These are phyloP conservation scores for Bombus difficillimus DNA, from an alignment of 1,140 invertebrate species.

Conservation along the genomic window DNA sequence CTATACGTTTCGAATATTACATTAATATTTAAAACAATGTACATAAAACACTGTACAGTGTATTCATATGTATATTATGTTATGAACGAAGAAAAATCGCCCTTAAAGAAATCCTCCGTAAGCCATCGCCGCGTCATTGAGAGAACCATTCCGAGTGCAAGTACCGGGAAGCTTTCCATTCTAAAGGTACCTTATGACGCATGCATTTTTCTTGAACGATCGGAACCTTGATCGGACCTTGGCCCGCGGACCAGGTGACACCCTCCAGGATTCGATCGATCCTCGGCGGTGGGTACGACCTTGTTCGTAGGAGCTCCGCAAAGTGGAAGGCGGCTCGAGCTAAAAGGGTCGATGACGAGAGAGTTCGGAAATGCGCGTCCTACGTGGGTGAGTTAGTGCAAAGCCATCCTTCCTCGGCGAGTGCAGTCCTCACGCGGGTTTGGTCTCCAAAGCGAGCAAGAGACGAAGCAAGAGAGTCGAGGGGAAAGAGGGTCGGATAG, in stretches of 20 bases:
- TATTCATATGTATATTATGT: no score
- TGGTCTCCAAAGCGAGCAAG: conserved; percentile 41
- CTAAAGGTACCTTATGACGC: conserved; percentile 5
- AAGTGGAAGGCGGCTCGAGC: conserved; percentile 67
- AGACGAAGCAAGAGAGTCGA: conserved; percentile 19
- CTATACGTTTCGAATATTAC: no score
- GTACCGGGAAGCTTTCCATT: not conserved
- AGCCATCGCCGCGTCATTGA: no score
- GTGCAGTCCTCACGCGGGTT: conserved; percentile 48
- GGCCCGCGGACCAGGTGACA: conserved; percentile 49
- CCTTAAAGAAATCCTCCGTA: no score
- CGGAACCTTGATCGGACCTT: conserved; percentile 39
- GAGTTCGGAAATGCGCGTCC: conserved; percentile 78
- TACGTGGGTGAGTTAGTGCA: conserved; percentile 76
- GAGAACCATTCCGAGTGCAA: no score
- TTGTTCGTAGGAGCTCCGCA: conserved; percentile 62
- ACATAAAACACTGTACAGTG: no score
- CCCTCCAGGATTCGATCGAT: conserved; percentile 61
- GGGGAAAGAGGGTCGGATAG: conserved; percentile 20
- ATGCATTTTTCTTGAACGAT: conserved; percentile 16
- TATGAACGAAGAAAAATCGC: no score
- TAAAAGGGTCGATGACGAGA: conserved; percentile 81
- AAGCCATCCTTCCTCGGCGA: conserved; percentile 74
- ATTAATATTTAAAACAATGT: no score
- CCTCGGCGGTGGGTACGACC: conserved; percentile 48